Percentiles rank a stretch among this genome's conserved stretches.
phyloP scores from a whole-genome alignment of 2,888 invertebrate genomes.

The Myopa tessellatipennis region DNA sequence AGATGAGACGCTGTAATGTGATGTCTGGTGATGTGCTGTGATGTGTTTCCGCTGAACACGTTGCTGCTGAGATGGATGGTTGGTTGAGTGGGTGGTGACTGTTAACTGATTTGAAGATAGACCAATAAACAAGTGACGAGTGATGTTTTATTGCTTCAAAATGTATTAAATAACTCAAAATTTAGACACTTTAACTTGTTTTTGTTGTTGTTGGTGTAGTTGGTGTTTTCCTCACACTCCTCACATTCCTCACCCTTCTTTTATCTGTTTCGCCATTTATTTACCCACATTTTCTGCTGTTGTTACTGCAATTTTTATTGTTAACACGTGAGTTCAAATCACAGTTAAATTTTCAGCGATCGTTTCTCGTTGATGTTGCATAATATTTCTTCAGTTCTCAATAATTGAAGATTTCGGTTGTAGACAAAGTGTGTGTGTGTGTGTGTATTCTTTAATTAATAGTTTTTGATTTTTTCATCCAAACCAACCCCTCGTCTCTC shows the following conservation, averaged over 20 bases:
- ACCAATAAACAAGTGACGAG: background rate
- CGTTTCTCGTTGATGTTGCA: background rate
- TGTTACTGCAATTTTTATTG: background rate
- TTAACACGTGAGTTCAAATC: background rate
- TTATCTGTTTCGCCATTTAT: background rate
- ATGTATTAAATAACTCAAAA: conserved; percentile 41
- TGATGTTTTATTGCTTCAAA: conserved; percentile 38
- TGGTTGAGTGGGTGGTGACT: conserved; percentile 43
- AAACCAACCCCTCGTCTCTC: too few species aligned
- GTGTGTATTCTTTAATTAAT: too few species aligned
- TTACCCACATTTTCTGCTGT: conserved; percentile 8
- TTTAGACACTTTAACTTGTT: conserved; percentile 16
- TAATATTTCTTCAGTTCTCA: too few species aligned
- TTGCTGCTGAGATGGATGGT: background rate
- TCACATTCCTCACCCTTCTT: background rate
- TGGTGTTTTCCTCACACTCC: too few species aligned
- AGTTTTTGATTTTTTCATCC: too few species aligned
- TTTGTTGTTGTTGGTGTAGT: too few species aligned
- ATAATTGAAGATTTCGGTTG: too few species aligned
- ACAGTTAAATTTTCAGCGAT: background rate
- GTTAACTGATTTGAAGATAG: too few species aligned
- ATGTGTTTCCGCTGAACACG: background rate
- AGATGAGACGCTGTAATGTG: too few species aligned
- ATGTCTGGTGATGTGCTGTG: too few species aligned
- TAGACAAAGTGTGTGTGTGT: too few species aligned